phyloP scores from a whole-genome alignment of 1,140 invertebrate species.

The Psix sp. region DNA sequence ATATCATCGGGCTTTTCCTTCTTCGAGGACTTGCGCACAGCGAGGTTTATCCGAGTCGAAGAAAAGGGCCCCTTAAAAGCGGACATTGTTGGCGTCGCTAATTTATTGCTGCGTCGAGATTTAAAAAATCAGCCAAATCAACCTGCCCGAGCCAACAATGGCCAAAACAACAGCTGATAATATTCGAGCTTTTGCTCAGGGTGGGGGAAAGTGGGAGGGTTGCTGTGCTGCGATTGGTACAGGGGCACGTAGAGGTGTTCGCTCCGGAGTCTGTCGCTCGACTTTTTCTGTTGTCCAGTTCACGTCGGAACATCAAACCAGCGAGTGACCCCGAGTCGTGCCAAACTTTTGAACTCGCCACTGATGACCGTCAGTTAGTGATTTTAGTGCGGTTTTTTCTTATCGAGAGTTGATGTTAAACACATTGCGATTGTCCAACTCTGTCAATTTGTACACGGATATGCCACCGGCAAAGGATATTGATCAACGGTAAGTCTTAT shows the following conservation, averaged over 20 bases:
- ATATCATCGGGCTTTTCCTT: too few relatives aligned
- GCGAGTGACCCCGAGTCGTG: not conserved
- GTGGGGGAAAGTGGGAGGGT: slow-evolving; percentile 7
- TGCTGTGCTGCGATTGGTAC: slow-evolving; percentile 2
- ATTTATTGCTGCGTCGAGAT: not conserved
- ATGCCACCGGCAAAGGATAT: slow-evolving; percentile 17
- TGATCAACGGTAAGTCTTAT: slow-evolving; percentile 8
- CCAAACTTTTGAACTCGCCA: too few relatives aligned
- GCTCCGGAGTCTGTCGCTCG: not conserved
- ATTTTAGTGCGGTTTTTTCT: not conserved
- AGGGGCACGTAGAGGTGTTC: not conserved
- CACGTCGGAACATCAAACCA: slow-evolving; percentile 1
- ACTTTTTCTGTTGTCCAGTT: slow-evolving; percentile 8
- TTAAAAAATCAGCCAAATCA: not conserved
- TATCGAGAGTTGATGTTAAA: slow-evolving; percentile 6
- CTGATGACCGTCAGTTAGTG: too few relatives aligned
- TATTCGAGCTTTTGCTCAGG: not conserved
- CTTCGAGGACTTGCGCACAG: too few relatives aligned
- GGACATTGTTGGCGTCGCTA: too few relatives aligned
- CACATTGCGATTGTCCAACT: slow-evolving; percentile 1
- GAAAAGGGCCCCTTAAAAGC: too few relatives aligned
- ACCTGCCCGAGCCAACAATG: not conserved
- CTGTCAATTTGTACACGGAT: not conserved
- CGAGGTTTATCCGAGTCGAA: too few relatives aligned
- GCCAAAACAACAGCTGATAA: not conserved